These are phyloP conservation scores for Butorides virescens DNA, from an alignment of 2,113 vertebrate genomes.

Conservation along the genomic window DNA sequence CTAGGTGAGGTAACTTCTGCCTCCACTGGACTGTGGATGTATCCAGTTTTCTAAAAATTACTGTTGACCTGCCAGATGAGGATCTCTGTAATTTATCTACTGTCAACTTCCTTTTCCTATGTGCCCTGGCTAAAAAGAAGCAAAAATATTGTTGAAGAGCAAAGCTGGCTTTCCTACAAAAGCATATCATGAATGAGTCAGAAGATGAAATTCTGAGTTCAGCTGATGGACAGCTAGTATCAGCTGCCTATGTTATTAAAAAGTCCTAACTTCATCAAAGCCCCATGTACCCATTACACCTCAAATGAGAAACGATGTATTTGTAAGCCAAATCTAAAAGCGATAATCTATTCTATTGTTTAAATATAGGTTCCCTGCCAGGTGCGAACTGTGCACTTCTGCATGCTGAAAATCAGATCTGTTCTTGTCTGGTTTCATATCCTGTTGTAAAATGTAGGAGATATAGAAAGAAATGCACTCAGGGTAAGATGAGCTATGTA, in stretches of 20 bases:
- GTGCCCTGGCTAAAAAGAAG: background rate
- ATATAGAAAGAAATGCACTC: background rate
- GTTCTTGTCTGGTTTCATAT: background rate
- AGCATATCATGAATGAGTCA: background rate
- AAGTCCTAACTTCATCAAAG: background rate
- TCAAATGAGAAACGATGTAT: background rate
- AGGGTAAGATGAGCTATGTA: background rate
- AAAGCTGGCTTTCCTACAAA: background rate
- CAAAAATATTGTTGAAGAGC: background rate
- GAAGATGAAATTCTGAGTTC: background rate
- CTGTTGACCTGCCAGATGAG: background rate
- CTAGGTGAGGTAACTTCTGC: background rate
- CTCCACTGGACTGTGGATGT: background rate
- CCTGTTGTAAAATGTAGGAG: background rate
- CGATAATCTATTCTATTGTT: background rate
- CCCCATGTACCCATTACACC: too few species aligned
- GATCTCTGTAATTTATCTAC: accelerated
- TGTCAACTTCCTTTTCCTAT: background rate
- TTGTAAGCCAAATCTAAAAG: background rate
- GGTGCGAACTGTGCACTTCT: background rate
- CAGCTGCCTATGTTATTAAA: background rate
- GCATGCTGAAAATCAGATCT: background rate
- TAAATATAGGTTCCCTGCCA: background rate
- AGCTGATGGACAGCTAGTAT: background rate
- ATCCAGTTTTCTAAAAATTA: background rate